phyloP scores from a whole-genome alignment of 2,113 vertebrate genomes.

The Antigone vipio region DNA sequence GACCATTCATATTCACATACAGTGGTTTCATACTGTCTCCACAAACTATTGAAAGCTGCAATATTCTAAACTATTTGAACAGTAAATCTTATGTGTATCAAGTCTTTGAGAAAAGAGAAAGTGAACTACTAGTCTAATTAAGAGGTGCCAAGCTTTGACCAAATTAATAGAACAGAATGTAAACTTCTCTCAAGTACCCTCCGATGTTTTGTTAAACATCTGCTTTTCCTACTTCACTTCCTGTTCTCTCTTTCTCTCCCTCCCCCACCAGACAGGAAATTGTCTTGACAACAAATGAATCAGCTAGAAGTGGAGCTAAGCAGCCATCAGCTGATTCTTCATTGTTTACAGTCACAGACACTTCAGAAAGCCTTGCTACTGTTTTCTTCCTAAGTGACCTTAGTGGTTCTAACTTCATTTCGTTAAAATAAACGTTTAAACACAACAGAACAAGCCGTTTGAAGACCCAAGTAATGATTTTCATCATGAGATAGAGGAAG shows the following conservation, averaged over 20 bases:
- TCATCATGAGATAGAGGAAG: neutral
- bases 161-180: conserved; percentile 15
- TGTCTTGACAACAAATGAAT: conserved; percentile 79
- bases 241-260: conserved; percentile 68
- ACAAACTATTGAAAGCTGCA: neutral
- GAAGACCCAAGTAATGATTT: neutral
- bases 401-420: neutral
- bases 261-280: conserved; percentile 77
- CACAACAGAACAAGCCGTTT: neutral
- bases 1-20: neutral
- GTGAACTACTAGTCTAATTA: neutral
- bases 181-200: conserved; percentile 7
- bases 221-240: conserved; percentile 77
- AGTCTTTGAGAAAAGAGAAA: neutral
- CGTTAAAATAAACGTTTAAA: neutral
- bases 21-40: neutral
- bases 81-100: neutral
- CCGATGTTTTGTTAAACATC: conserved; percentile 71
- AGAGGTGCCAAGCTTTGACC: conserved; percentile 28
- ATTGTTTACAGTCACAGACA: conserved; percentile 61
- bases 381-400: neutral
- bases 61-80: neutral
- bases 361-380: conserved; percentile 28
- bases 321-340: conserved; percentile 72
- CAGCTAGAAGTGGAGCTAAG: conserved; percentile 74